Base-by-base conservation (phyloP, 1,140 invertebrate genomes). In the Bombus cullumanus region DNA sequence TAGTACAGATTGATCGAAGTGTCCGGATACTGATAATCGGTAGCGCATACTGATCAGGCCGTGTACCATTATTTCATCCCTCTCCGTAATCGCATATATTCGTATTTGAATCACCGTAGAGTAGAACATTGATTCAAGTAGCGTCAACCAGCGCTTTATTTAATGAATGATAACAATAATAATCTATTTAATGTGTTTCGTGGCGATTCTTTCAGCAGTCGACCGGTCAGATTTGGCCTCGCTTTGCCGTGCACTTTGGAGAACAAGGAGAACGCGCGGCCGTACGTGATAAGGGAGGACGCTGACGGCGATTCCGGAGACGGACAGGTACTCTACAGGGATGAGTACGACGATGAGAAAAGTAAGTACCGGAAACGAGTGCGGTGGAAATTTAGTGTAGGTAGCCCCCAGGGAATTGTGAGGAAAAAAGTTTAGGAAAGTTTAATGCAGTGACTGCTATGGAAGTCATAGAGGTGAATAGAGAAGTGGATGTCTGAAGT, bases 221-320 rank as follows among this genome's bases (percentile, higher is more conserved):
- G 97, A 94, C 97, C 97, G 82, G 97, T 98, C 91, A 97, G 97
- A 92, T 97, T 97, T 93, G 97, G 97, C 69, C 94, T 97, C 73
- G 95, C 96, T 53, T 94, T 98, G 86, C 97, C 97, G 64, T 97
- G 97, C 94, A 97, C 97, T 13, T 92, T 97, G 91, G 97, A 98
- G 94, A 98, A 98, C 95, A 98, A 98, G 94, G 97, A 98, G 95
- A 98, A 98, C 92, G 96, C 97, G 39, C 96, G 97, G 85, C 97
- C 98, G n/a, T 97, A 97, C 95, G 95, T 97, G 75, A 96, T 97
- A 91, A 95, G 96, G 71, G 96, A 97, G 91, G 97, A 97, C 87
- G 95, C 95, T 85, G 96, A 96, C 88, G 96, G 96, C 86, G 96
- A 96, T 81, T 95, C 96, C 59, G 95, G 95, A 37, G 97, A 97